phyloP scores from a whole-genome alignment of 2,888 invertebrate species.

The Drosophila incognita region DNA sequence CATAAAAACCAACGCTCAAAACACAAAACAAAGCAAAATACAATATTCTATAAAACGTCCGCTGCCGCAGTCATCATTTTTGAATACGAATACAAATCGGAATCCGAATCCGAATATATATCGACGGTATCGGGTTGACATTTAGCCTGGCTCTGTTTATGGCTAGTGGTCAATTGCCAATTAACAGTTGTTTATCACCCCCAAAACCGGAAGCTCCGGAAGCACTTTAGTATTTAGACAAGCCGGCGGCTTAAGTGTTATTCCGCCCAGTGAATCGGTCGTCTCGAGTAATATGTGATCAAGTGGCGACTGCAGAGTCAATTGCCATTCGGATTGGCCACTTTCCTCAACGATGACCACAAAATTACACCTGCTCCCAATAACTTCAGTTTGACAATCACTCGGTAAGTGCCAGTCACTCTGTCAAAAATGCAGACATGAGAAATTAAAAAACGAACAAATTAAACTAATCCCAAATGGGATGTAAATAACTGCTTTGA shows the following conservation, averaged over 20 bases:
- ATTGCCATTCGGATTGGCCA: slow-evolving; percentile 14
- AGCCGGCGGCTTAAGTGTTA: slow-evolving; percentile 28
- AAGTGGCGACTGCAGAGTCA: background rate
- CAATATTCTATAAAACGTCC: slow-evolving; percentile 39
- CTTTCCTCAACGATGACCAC: background rate
- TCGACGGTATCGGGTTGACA: slow-evolving; percentile 30
- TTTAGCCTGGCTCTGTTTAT: slow-evolving; percentile 47
- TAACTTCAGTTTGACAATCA: background rate
- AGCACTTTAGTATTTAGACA: slow-evolving; percentile 5
- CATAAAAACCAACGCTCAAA: slow-evolving; percentile 43
- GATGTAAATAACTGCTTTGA: background rate
- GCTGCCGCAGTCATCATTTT: slow-evolving; percentile 30
- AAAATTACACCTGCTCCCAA: background rate
- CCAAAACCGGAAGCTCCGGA: slow-evolving; percentile 1
- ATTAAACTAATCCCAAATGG: background rate
- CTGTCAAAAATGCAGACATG: background rate
- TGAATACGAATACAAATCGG: slow-evolving; percentile 23
- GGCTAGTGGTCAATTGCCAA: slow-evolving; percentile 45
- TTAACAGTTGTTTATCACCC: slow-evolving; percentile 41
- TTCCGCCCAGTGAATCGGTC: background rate
- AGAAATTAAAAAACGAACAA: background rate
- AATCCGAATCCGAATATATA: background rate
- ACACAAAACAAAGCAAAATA: slow-evolving; percentile 37
- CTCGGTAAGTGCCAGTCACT: slow-evolving; percentile 26
- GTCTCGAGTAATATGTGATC: background rate